Percentiles rank a stretch among this genome's conserved stretches.
phyloP scores from a whole-genome alignment of 2,797 vertebrate species.

The Lepus townsendii region DNA sequence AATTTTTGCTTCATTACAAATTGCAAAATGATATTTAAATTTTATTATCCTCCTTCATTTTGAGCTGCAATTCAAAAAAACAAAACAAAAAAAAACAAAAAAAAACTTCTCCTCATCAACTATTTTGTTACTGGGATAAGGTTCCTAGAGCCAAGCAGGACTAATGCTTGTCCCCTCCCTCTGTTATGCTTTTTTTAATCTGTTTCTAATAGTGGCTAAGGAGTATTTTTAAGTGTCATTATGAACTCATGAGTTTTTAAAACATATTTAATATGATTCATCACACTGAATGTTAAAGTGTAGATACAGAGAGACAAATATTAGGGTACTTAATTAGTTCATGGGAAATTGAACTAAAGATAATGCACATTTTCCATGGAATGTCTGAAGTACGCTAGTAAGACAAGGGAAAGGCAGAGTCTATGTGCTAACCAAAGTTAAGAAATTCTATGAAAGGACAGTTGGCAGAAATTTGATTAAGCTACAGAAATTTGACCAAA shows the following conservation, averaged over 20 bases:
- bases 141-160: background rate
- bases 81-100: background rate
- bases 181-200: background rate
- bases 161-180: background rate
- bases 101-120: background rate
- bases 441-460: background rate
- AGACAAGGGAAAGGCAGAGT: background rate
- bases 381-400: too few relatives aligned
- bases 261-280: conserved; percentile 30
- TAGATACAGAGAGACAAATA: background rate
- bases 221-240: conserved; percentile 43
- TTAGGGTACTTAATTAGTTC: too few relatives aligned
- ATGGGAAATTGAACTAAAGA: too few relatives aligned
- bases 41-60: conserved; percentile 28
- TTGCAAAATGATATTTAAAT: conserved; percentile 48
- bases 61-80: conserved; percentile 42
- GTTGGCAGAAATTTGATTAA: conserved; percentile 17
- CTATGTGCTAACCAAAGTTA: background rate
- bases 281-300: background rate
- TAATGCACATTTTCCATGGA: too few relatives aligned
- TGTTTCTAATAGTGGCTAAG: conserved; percentile 32
- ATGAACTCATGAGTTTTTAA: background rate
- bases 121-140: background rate
- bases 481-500: background rate
- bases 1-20: conserved; percentile 42